Percentiles rank a stretch among this genome's conserved stretches.
phyloP scores from a whole-genome alignment of 1,140 invertebrate genomes.

The Asbolus verrucosus region DNA sequence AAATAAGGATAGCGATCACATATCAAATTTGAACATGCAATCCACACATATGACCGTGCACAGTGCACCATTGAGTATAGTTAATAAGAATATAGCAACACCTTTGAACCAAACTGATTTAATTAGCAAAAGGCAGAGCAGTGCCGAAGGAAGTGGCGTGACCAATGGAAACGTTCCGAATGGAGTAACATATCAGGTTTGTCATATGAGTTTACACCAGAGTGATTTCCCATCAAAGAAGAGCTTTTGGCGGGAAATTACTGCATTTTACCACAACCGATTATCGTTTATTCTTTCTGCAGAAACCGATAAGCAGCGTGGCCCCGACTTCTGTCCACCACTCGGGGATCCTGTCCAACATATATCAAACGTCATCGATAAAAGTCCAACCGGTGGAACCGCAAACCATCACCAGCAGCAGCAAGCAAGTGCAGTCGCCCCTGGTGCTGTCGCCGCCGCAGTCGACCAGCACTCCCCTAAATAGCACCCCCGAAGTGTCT shows the following conservation, averaged over 20 bases:
- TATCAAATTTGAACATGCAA: slow-evolving; percentile 57
- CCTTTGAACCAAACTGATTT: slow-evolving; percentile 70
- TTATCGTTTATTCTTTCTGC: too few relatives aligned
- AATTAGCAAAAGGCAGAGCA: slow-evolving; percentile 56
- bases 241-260: too few relatives aligned
- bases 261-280: slow-evolving; percentile 13
- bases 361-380: slow-evolving; percentile 84
- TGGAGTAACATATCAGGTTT: slow-evolving; percentile 55
- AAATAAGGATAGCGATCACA: slow-evolving; percentile 62
- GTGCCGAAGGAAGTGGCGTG: slow-evolving; percentile 39
- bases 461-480: slow-evolving; percentile 69
- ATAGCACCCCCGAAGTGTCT: slow-evolving; percentile 68
- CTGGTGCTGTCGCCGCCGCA: slow-evolving; percentile 70
- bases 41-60: slow-evolving; percentile 72
- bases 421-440: slow-evolving; percentile 59
- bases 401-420: slow-evolving; percentile 71
- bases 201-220: too few relatives aligned
- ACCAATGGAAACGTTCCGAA: slow-evolving; percentile 25
- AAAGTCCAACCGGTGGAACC: slow-evolving; percentile 85
- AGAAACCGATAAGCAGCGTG: slow-evolving; percentile 85
- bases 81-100: slow-evolving; percentile 76
- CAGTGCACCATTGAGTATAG: slow-evolving; percentile 74
- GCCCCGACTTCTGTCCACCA: slow-evolving; percentile 79
- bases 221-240: too few relatives aligned
- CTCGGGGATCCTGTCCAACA: slow-evolving; percentile 77